Evolutionary conservation across 35 echinoderm and acorn worm genomes (phyloP).

Genomic region (Ophiothrix spiculata): DNA sequence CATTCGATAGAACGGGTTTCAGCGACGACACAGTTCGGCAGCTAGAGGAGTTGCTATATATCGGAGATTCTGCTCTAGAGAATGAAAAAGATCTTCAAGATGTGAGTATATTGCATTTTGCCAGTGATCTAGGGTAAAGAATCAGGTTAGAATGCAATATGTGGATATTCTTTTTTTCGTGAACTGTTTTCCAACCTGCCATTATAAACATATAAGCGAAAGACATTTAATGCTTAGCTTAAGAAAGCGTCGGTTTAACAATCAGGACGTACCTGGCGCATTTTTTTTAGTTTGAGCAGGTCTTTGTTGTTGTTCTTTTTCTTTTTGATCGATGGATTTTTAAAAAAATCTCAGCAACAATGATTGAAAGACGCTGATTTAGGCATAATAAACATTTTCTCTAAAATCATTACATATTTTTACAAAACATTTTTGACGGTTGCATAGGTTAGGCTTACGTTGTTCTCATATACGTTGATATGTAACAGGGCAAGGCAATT

Average conservation of each 20-base stretch:
- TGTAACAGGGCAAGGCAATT: not conserved
- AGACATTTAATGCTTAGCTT: not conserved
- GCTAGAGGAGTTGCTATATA: conserved; percentile 56
- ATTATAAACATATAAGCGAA: not conserved
- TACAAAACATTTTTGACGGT: not conserved
- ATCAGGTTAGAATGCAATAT: not conserved
- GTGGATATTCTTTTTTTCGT: not conserved
- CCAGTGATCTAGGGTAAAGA: not conserved
- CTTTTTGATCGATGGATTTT: too few relatives aligned
- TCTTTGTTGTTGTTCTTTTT: too few relatives aligned
- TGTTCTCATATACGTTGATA: not conserved
- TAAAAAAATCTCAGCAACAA: too few relatives aligned
- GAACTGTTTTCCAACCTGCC: not conserved
- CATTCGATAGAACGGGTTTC: conserved; percentile 57
- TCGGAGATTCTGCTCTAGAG: conserved; percentile 77
- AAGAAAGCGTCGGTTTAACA: not conserved
- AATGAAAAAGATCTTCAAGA: conserved; percentile 48
- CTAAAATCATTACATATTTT: not conserved
- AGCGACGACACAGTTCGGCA: conserved; percentile 56
- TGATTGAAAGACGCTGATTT: not conserved
- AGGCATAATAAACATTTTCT: not conserved
- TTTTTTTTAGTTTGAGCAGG: not conserved
- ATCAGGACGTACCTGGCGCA: too few relatives aligned
- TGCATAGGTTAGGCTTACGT: not conserved
- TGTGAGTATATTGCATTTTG: conserved; percentile 16